A percentile compares a stretch with the other conserved stretches of the same genome.
Evolutionary conservation across 2,888 invertebrate genomes (phyloP).

Genomic region (Agrochola circellaris): DNA sequence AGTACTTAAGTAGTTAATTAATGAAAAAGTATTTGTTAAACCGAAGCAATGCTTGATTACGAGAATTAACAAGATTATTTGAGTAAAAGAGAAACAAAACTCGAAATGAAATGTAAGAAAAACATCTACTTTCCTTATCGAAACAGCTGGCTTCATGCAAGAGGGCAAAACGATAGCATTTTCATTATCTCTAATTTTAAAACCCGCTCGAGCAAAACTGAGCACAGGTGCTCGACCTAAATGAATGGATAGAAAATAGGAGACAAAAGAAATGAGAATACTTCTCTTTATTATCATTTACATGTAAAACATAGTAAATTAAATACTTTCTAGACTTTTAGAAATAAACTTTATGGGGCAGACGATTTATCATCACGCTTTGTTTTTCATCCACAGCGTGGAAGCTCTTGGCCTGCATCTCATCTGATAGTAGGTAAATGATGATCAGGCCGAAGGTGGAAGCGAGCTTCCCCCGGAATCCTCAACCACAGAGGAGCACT

Average conservation of each 20-base stretch:
- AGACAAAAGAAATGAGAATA: conserved; percentile 28
- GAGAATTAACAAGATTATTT: not conserved
- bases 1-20: not conserved
- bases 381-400: too few species aligned
- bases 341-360: too few species aligned
- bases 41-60: not conserved
- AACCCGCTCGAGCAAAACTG: conserved; percentile 39
- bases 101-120: not conserved
- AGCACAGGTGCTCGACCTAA: conserved; percentile 49
- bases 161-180: conserved; percentile 39
- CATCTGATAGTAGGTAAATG: too few species aligned
- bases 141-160: conserved; percentile 32
- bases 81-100: not conserved
- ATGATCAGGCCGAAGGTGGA: too few species aligned
- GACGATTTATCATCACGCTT: too few species aligned
- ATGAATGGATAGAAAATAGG: conserved; percentile 40
- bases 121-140: conserved; percentile 9
- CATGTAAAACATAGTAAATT: conserved; percentile 24
- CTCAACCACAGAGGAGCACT: too few species aligned
- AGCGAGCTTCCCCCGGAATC: too few species aligned
- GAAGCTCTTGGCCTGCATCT: too few species aligned
- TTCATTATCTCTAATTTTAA: conserved; percentile 58
- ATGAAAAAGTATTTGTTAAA: too few species aligned
- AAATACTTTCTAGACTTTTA: not conserved
- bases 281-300: conserved; percentile 34